phyloP scores from a whole-genome alignment of 2,888 invertebrate species.

The Chaetogeoica ovagalla region DNA sequence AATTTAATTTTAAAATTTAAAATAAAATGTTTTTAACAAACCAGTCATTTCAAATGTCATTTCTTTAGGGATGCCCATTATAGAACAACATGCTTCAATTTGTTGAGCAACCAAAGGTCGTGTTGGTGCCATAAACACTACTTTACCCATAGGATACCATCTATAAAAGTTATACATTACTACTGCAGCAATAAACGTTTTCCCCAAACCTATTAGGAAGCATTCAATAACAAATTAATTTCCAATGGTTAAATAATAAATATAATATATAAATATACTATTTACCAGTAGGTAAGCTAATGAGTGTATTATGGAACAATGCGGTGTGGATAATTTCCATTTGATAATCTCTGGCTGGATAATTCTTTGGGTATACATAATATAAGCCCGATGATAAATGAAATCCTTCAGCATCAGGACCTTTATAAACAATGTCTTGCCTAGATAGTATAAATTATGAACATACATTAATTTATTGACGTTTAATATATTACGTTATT shows the following conservation, averaged over 20 bases:
- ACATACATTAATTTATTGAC: background rate
- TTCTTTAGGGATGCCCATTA: slow-evolving; percentile 81
- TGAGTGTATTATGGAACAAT: slow-evolving; percentile 84
- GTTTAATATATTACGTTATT: background rate
- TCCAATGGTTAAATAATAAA: background rate
- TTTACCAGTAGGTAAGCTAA: slow-evolving; percentile 69
- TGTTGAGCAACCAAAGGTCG: slow-evolving; percentile 92
- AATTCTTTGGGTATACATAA: slow-evolving; percentile 94
- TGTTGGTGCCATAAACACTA: slow-evolving; percentile 92
- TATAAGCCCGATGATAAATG: slow-evolving; percentile 74
- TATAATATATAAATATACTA: background rate
- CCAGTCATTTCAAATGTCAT: slow-evolving; percentile 90
- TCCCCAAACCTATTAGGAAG: slow-evolving; percentile 80
- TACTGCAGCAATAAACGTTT: slow-evolving; percentile 96
- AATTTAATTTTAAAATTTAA: too few species aligned
- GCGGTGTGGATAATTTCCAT: slow-evolving; percentile 78
- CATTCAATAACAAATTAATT: slow-evolving; percentile 12
- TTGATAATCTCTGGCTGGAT: slow-evolving; percentile 85
- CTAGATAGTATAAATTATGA: background rate
- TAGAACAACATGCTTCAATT: slow-evolving; percentile 86
- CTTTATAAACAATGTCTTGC: slow-evolving; percentile 58
- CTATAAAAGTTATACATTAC: slow-evolving; percentile 95
- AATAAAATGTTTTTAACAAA: slow-evolving; percentile 57
- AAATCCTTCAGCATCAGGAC: slow-evolving; percentile 70
- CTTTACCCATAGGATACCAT: slow-evolving; percentile 84